Base-by-base conservation (phyloP, 2,888 invertebrate genomes). In the Escarpia spicata region DNA sequence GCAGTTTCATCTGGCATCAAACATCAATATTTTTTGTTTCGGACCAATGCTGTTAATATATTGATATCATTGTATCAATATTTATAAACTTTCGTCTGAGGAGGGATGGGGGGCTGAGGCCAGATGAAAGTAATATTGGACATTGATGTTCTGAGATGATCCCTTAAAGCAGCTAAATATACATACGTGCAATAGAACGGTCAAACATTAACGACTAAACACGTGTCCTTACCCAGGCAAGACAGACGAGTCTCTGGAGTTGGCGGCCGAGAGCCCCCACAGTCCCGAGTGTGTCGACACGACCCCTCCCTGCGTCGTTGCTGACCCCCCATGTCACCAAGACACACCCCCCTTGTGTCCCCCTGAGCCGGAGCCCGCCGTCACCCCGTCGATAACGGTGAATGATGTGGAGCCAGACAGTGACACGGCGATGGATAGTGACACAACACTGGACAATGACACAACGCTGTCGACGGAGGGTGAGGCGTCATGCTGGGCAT, bases 341-440 rank as follows among this genome's bases (percentile, higher is more conserved):
- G 75, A 75, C 75, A 75, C 75, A 0, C 75, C 75, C 75, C 75
- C 75, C 19, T 26, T 75, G 75, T 75, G 75, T 75, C 75, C 75
- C 19, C 75, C 75, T 26, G 26, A 75, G 26, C 75, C 75, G n/a
- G 75, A 75, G 75, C 75, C 75, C 4, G 75, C 75, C 4, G 75
- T 0, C 0, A 26, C 75, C 19, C 75, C 75, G 19, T 2, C 19
- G 52, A 52, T 52, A 26, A 75, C 75, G 19, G 19, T 26, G 26
- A 75, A 75, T 75, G 92, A 93, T 60, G 89, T 91, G 45, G 45
- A 37, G n/a, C 75, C 75, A 75, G 6, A 26, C 75, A 75, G n/a
- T n/a, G 75, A 75, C 75, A 75, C 19, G 75, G 26, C 75, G 75
- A 15, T 75, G 75, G 75, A 75, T 2, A 6, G 75, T 19, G 75